phyloP scores from a whole-genome alignment of 1,140 invertebrate genomes.

The Stratiolaelaps scimitus region DNA sequence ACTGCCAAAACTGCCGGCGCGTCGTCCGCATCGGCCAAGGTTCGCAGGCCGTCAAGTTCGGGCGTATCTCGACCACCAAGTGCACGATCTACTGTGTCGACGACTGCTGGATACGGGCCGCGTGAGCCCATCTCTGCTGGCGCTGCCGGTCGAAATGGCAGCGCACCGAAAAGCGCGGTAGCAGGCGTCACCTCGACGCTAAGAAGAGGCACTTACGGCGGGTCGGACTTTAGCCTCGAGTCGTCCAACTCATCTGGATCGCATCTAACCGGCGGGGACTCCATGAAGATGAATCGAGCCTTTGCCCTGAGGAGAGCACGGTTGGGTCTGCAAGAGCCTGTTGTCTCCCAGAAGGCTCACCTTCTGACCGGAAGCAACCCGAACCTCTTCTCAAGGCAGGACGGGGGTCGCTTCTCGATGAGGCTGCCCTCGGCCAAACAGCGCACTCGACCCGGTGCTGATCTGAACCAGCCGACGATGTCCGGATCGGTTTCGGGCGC shows the following conservation, averaged over 20 bases:
- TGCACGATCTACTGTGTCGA: neutral
- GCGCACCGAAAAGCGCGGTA: neutral
- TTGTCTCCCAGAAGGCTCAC: conserved; percentile 31
- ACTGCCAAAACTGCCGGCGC: neutral
- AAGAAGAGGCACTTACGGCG: conserved; percentile 26
- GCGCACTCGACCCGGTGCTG: conserved; percentile 14
- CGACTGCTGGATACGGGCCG: neutral
- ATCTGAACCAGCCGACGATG: neutral
- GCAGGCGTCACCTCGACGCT: conserved; percentile 13
- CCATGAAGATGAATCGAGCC: conserved; percentile 43
- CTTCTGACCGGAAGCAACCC: conserved; percentile 47
- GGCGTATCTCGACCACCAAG: conserved; percentile 2
- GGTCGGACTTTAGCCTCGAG: conserved; percentile 29
- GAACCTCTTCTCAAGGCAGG: conserved; percentile 47
- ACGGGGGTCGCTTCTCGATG: conserved; percentile 36
- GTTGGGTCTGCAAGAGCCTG: conserved; percentile 38
- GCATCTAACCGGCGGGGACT: conserved; percentile 13
- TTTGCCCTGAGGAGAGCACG: conserved; percentile 43
- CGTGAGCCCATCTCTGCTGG: conserved; percentile 30
- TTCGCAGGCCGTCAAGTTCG: conserved; percentile 10
- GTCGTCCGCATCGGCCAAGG: neutral
- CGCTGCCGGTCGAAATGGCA: conserved; percentile 26
- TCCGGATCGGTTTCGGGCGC: too few relatives aligned
- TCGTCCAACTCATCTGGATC: conserved; percentile 30
- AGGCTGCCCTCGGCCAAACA: conserved; percentile 29